phyloP scores from a whole-genome alignment of 2,797 vertebrate species.

The Paramormyrops hopkinsi region DNA sequence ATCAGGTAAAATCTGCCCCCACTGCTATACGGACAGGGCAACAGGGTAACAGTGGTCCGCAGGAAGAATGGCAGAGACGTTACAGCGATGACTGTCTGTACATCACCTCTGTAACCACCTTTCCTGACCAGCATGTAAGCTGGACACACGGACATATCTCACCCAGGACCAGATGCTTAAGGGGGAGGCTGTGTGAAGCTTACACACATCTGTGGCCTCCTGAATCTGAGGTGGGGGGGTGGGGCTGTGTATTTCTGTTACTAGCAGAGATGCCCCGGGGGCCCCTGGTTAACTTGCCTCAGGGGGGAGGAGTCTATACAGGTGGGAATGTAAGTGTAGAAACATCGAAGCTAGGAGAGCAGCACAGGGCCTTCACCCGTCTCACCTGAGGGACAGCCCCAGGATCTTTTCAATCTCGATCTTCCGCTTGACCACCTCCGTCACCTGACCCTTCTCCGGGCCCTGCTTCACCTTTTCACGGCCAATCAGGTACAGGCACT shows the following conservation, averaged over 20 bases:
- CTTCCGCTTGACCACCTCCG: conserved; percentile 83
- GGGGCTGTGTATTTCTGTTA: background rate
- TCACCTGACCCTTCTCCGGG: conserved; percentile 87
- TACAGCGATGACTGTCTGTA: background rate
- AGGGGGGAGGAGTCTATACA: background rate
- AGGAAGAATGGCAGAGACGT: background rate
- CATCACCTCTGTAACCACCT: background rate
- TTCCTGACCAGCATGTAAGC: background rate
- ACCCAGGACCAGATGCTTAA: conserved; percentile 23
- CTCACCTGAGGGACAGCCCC: conserved; percentile 85
- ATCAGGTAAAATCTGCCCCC: background rate
- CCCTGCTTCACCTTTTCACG: conserved; percentile 93
- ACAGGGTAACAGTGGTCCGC: background rate
- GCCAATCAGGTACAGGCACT: conserved; percentile 87
- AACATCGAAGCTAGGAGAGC: background rate
- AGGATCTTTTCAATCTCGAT: conserved; percentile 86
- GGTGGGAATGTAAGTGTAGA: background rate
- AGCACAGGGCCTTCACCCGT: background rate
- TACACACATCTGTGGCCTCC: conserved; percentile 36
- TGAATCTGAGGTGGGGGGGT: background rate
- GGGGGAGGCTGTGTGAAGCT: conserved; percentile 27
- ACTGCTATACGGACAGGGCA: background rate
- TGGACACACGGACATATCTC: background rate
- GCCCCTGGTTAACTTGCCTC: background rate
- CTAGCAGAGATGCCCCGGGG: background rate